Conservation (phyloP, 2,888 invertebrate species). For the Drosophila phalerata region DNA sequence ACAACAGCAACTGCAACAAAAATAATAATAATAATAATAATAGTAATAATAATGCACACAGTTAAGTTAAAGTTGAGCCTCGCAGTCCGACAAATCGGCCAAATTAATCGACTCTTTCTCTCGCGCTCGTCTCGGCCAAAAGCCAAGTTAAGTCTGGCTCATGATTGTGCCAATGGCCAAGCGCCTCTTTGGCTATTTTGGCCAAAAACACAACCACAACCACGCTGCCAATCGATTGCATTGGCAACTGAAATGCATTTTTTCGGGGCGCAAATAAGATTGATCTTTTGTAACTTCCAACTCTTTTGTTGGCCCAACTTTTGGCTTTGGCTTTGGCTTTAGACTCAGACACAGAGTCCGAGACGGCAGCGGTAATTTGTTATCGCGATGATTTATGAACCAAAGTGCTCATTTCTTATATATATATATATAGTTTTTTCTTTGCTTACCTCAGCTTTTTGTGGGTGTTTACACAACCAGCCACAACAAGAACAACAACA, state of each 20-base stretch:
- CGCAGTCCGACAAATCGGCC: constrained; percentile 47
- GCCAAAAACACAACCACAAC: constrained; percentile 24
- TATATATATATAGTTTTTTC: constrained; percentile 3
- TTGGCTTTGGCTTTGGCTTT: constrained; percentile 5
- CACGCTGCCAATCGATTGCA: constrained; percentile 20
- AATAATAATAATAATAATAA: constrained; percentile 44
- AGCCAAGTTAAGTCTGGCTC: constrained; percentile 37
- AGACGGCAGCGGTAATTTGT: constrained; percentile 84
- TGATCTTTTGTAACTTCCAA: constrained; percentile 82
- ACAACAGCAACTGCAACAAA: constrained; percentile 34
- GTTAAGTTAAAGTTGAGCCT: constrained; percentile 47
- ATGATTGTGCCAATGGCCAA: constrained; percentile 59
- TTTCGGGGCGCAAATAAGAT: constrained; percentile 80
- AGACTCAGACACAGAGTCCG: constrained; percentile 9
- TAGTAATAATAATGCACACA: constrained; percentile 71
- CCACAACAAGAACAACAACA: constrained; percentile 33
- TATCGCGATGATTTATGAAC: constrained; percentile 85
- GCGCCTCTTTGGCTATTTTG: constrained; percentile 65
- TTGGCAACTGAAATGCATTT: constrained; percentile 37
- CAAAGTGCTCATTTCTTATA: constrained; percentile 46
- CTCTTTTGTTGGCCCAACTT: constrained; percentile 49
- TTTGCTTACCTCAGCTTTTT: constrained; percentile 35
- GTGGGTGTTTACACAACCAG: constrained; percentile 79
- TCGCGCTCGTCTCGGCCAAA: constrained; percentile 26
- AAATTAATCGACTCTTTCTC: constrained; percentile 73